Conservation (phyloP, 2,888 invertebrate species). For the Coremacera marginata region DNA sequence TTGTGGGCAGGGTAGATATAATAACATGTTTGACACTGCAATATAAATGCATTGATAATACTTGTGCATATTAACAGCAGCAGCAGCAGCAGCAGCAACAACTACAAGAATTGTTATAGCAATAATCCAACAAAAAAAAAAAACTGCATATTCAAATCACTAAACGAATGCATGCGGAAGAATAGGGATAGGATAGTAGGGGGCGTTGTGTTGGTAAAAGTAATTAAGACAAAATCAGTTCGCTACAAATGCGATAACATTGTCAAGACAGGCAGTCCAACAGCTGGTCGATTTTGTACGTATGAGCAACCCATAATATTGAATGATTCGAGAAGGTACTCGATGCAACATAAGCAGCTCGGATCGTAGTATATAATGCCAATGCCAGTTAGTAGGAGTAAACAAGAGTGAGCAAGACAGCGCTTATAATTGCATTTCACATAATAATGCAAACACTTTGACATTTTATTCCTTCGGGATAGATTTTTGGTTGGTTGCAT, state of each 20-base stretch:
- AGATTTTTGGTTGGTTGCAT: constrained; percentile 22
- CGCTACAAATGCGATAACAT: background rate
- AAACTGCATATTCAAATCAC: background rate
- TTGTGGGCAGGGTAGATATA: background rate
- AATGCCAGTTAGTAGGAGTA: too few relatives aligned
- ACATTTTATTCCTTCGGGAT: constrained; percentile 50
- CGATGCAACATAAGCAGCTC: too few relatives aligned
- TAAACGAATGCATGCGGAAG: background rate
- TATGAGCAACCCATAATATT: too few relatives aligned
- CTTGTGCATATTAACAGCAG: constrained; percentile 11
- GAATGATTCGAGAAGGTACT: too few relatives aligned
- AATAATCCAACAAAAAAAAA: background rate
- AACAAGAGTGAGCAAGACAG: background rate
- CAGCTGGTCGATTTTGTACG: too few relatives aligned
- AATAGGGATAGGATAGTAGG: background rate
- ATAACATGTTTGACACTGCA: background rate
- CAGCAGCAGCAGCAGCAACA: background rate
- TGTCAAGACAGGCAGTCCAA: background rate
- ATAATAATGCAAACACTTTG: constrained; percentile 44
- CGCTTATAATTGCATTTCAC: constrained; percentile 38
- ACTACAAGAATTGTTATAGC: background rate
- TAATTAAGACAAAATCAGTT: background rate
- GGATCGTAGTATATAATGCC: too few relatives aligned
- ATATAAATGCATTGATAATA: constrained; percentile 13
- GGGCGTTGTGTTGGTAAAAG: background rate